phyloP scores from a whole-genome alignment of 2,113 vertebrate genomes.

The Gadus chalcogrammus region DNA sequence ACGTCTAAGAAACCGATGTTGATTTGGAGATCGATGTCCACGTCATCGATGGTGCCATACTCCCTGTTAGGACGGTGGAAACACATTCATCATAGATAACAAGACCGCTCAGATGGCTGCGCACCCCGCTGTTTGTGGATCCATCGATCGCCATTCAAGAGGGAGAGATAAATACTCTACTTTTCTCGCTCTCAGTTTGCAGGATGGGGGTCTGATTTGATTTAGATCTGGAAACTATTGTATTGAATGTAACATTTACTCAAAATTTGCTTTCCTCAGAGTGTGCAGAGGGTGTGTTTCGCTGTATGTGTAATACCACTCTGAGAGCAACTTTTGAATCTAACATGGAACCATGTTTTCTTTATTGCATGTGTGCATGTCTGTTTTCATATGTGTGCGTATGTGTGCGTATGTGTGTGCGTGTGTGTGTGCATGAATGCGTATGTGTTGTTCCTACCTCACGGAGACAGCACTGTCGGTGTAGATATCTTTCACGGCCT shows the following conservation, averaged over 20 bases:
- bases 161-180: not conserved
- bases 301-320: too few species aligned
- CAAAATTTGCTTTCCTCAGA: too few species aligned
- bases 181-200: too few species aligned
- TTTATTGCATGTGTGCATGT: too few species aligned
- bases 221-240: too few species aligned
- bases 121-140: too few species aligned
- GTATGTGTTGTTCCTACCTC: slow-evolving; percentile 72
- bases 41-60: slow-evolving; percentile 96
- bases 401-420: not conserved
- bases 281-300: not conserved
- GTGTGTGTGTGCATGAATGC: not conserved
- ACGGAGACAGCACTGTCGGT: slow-evolving; percentile 92
- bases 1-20: slow-evolving; percentile 98
- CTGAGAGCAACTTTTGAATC: too few species aligned
- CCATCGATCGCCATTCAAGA: too few species aligned
- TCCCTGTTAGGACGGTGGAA: slow-evolving; percentile 76
- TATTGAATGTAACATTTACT: too few species aligned
- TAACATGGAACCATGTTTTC: too few species aligned
- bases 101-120: not conserved
- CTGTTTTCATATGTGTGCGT: too few species aligned
- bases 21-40: slow-evolving; percentile 97
- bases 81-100: slow-evolving; percentile 15
- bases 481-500: slow-evolving; percentile 98
- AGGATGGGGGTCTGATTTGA: too few species aligned